Percentiles rank a stretch among this genome's conserved stretches.
phyloP scores from a whole-genome alignment of 2,888 invertebrate genomes.

The Drosophila quinaria region DNA sequence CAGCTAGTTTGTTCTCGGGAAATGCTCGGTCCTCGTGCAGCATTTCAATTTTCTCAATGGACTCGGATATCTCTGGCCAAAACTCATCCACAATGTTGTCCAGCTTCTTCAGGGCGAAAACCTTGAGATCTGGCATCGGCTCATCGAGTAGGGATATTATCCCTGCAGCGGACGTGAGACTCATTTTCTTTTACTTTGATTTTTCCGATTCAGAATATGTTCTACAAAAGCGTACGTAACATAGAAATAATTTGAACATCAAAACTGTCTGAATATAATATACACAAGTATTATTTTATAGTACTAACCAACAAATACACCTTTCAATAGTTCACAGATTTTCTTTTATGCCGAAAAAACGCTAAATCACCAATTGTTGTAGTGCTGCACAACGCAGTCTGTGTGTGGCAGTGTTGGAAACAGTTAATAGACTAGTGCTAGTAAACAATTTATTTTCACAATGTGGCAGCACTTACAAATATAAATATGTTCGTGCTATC shows the following conservation, averaged over 20 bases:
- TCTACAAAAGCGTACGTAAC: conserved; percentile 48
- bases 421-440: conserved; percentile 10
- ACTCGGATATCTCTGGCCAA: conserved; percentile 99
- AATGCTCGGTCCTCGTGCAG: conserved; percentile 97
- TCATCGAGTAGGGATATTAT: conserved; percentile 98
- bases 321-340: conserved; percentile 55
- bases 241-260: conserved; percentile 38
- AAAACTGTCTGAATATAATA: conserved; percentile 12
- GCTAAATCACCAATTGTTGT: conserved; percentile 57
- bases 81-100: conserved; percentile 98
- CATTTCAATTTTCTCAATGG: conserved; percentile 98
- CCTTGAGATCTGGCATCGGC: conserved; percentile 96
- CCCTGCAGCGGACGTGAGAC: conserved; percentile 91
- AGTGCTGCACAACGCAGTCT: conserved; percentile 46
- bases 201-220: conserved; percentile 58
- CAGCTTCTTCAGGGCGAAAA: conserved; percentile 96
- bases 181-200: conserved; percentile 84
- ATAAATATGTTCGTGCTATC: not conserved
- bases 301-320: conserved; percentile 69
- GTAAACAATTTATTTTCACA: not conserved
- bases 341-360: conserved; percentile 78
- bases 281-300: conserved; percentile 9
- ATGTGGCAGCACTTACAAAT: conserved; percentile 24
- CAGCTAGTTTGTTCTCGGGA: conserved; percentile 95
- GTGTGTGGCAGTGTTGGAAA: conserved; percentile 20